phyloP scores from a whole-genome alignment of 2,797 vertebrate genomes.

The Tokudaia muenninki region DNA sequence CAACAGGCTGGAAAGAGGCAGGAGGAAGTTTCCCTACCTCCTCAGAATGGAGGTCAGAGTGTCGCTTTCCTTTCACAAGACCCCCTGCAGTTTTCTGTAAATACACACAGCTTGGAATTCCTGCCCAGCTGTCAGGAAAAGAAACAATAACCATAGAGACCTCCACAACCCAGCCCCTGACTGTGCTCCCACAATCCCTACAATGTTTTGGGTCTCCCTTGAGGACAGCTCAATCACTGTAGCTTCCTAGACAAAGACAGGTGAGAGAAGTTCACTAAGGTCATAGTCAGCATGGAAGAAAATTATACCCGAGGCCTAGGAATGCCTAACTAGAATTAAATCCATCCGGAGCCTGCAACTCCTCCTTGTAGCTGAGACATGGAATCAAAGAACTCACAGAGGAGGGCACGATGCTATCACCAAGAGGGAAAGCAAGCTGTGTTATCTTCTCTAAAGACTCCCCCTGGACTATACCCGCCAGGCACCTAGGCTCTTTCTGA shows the following conservation, averaged over 20 bases:
- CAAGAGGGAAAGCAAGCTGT: background rate
- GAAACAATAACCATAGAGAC: background rate
- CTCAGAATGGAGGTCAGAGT: conserved; percentile 1
- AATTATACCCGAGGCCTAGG: background rate
- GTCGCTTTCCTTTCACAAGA: conserved; percentile 56
- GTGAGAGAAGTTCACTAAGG: background rate
- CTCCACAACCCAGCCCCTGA: background rate
- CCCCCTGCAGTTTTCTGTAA: conserved; percentile 28
- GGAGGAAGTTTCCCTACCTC: background rate
- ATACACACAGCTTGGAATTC: conserved; percentile 56
- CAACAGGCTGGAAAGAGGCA: background rate
- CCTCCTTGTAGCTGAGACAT: background rate
- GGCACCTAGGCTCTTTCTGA: background rate
- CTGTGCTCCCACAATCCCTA: background rate
- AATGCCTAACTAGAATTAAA: background rate
- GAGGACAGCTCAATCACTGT: background rate
- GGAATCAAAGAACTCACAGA: background rate
- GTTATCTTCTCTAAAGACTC: background rate
- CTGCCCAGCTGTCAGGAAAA: conserved; percentile 32
- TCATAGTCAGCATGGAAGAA: background rate
- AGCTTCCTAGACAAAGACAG: background rate
- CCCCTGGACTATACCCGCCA: background rate
- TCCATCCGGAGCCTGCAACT: background rate
- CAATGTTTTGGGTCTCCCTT: background rate
- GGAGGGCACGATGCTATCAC: background rate